Percentiles rank a stretch among this genome's conserved stretches.
phyloP scores from a whole-genome alignment of 2,888 invertebrate genomes.

The Rhamnusium bicolor region DNA sequence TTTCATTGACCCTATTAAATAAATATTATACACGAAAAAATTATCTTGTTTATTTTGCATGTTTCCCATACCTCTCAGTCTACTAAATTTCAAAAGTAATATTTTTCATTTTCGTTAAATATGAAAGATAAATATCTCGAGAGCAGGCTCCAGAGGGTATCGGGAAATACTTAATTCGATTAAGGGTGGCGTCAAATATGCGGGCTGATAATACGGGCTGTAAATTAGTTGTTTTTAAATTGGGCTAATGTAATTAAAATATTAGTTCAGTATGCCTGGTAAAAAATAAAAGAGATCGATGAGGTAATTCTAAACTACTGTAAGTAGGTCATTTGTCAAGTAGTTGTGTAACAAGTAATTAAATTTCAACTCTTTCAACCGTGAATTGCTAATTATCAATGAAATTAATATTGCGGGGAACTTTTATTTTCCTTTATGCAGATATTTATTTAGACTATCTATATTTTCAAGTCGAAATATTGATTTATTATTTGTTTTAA shows the following conservation, averaged over 20 bases:
- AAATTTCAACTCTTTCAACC: conserved; percentile 59
- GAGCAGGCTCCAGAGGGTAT: not conserved
- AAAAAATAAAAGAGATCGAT: conserved; percentile 48
- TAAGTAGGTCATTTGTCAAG: conserved; percentile 60
- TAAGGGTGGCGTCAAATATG: not conserved
- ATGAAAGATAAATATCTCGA: not conserved
- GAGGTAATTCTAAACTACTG: conserved; percentile 52
- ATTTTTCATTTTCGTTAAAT: not conserved
- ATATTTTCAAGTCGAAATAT: not conserved
- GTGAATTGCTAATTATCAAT: conserved; percentile 58
- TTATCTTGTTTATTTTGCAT: conserved; percentile 22
- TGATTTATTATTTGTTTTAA: not conserved
- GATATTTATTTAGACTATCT: not conserved
- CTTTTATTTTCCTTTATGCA: conserved; percentile 12
- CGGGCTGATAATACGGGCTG: conserved; percentile 11
- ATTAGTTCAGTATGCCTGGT: conserved; percentile 36
- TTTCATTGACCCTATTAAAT: conserved; percentile 25
- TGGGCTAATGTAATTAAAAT: conserved; percentile 33
- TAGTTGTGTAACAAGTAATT: conserved; percentile 55
- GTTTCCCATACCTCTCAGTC: not conserved
- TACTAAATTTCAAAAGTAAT: not conserved
- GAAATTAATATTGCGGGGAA: conserved; percentile 34
- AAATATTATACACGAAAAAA: conserved; percentile 14
- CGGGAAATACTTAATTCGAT: not conserved
- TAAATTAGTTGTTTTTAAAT: not conserved